Evolutionary conservation across 2,797 vertebrate genomes (phyloP).

Genomic region (Poeciliopsis gracilis): DNA sequence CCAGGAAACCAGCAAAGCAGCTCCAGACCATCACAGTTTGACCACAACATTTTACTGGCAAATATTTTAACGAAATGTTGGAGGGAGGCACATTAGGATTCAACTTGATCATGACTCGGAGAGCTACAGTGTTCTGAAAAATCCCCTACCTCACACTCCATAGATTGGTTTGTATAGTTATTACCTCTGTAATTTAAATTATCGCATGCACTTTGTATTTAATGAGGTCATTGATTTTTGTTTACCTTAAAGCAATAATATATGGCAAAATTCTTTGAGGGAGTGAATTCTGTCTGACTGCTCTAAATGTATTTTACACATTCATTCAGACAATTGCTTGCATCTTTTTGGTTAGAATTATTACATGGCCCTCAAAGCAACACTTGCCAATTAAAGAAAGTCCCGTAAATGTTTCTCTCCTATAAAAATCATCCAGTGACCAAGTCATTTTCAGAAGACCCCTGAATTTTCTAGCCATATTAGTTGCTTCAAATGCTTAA

Average conservation of each 20-base stretch:
- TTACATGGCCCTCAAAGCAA: not conserved
- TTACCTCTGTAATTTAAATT: not conserved
- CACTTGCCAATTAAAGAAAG: not conserved
- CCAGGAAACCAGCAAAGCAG: not conserved
- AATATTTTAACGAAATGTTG: not conserved
- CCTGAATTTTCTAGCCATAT: not conserved
- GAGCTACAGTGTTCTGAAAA: not conserved
- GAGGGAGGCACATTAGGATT: not conserved
- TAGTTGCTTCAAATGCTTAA: conserved; percentile 9
- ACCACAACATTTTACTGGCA: not conserved
- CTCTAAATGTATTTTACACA: not conserved
- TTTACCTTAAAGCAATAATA: not conserved
- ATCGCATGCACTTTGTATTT: not conserved
- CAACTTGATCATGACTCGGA: not conserved
- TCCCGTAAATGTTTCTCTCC: not conserved
- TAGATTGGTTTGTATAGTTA: not conserved
- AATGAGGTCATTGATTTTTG: not conserved
- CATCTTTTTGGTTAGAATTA: not conserved
- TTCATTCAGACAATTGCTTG: not conserved
- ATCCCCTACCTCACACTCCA: not conserved
- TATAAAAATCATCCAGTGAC: not conserved
- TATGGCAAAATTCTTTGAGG: not conserved
- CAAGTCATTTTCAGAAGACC: not conserved
- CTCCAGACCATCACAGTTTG: not conserved
- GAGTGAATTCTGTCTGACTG: not conserved